Percentiles rank a stretch among this genome's conserved stretches.
phyloP scores from a whole-genome alignment of 2,888 invertebrate species.

The Halictus ligatus region DNA sequence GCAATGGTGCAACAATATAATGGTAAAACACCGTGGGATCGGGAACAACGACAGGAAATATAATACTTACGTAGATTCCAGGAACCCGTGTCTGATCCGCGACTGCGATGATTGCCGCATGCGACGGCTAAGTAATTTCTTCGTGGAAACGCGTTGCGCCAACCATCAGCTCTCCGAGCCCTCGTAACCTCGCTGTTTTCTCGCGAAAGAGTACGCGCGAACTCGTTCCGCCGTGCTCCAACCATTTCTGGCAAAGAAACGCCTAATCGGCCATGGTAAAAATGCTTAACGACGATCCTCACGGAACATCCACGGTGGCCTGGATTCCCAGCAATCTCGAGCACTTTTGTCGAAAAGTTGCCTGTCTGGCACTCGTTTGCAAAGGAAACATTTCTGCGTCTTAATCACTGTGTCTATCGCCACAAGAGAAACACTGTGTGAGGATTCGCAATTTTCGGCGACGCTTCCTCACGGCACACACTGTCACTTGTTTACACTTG shows the following conservation, averaged over 20 bases:
- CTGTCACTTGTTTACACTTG: too few relatives aligned
- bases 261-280: constrained; percentile 1
- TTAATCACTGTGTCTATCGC: too few relatives aligned
- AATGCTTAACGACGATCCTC: neutral
- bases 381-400: neutral
- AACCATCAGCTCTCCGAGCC: neutral
- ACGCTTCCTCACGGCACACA: too few relatives aligned
- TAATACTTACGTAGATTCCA: constrained; percentile 30
- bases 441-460: too few relatives aligned
- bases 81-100: constrained; percentile 32
- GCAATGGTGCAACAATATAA: too few relatives aligned
- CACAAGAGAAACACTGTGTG: too few relatives aligned
- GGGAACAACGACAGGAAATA: constrained; percentile 13
- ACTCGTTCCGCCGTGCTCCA: constrained; percentile 17
- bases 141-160: constrained; percentile 40
- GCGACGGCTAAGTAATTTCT: constrained; percentile 58
- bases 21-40: constrained; percentile 30
- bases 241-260: constrained; percentile 21
- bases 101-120: constrained; percentile 25
- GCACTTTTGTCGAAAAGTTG: neutral
- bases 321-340: neutral
- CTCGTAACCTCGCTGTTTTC: neutral
- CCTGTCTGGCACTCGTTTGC: neutral
- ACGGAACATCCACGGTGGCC: neutral
- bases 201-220: neutral